Evolutionary conservation across 2,888 invertebrate species (phyloP), one percentile per base, ranked within the genome.

Genomic region (Heteromurus nitidus): DNA sequence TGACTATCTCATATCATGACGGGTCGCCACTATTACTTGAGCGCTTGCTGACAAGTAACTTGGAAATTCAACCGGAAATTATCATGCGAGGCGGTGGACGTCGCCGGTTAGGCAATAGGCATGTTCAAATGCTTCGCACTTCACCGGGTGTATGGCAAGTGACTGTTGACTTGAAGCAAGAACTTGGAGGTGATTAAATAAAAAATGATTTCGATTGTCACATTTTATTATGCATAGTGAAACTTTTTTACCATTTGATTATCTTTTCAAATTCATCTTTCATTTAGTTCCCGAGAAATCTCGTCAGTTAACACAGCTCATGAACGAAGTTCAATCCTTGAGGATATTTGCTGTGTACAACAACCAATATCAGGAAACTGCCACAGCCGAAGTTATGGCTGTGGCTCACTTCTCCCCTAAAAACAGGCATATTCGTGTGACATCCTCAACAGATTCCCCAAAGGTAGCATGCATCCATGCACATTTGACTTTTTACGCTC

Each of bases 1-100:
- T 98, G 88, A 94, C 95, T 11, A 95, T 96, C 0, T 95, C 96
- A 1, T 96, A 95, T 90, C 95, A 96, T 89, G 98, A 98, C 89
- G 95, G 96, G 1, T 96, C 97, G 0, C 93, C 93, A 0, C 90
- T 97, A 24, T 91, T 93, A 24, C 87, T 89, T 1, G 91, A 93
- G 88, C 92, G 93, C 75, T 90, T 96, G 50, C 88, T 89, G 0
- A 91, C 92, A 65, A 93, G 95, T 60, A 89, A 92, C 0, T 92
- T 96, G 90, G 92, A 93, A 86, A 92, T 96, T 16, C 90, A 90
- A 16, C 92, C 94, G 44, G 91, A 91, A 81, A 91, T 94, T 1
- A 92, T 92, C 67, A 91, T 91, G 89, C 89, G 91, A 65, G 86
- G 88, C 0, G 94, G 94, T 0, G 93, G 94, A 1, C 91, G 93